phyloP scores from a whole-genome alignment of 2,888 invertebrate genomes.

The Torymus auratus region DNA sequence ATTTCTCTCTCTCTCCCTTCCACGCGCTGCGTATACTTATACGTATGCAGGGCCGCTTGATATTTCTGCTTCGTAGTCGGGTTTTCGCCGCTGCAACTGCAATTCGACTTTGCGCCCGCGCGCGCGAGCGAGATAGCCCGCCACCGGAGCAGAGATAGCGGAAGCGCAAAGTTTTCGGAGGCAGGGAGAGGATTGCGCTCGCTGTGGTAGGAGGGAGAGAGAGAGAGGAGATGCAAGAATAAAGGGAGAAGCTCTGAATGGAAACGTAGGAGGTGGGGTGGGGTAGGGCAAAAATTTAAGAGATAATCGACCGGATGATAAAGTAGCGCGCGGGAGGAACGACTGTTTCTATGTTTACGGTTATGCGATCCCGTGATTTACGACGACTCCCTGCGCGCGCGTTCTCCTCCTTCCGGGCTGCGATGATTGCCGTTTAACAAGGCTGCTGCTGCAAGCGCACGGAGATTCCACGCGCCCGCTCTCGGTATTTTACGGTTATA shows the following conservation, averaged over 20 bases:
- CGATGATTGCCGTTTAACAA: constrained; percentile 10
- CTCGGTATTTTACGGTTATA: too few species aligned
- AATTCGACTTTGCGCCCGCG: constrained; percentile 48
- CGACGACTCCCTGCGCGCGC: neutral
- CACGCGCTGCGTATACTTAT: constrained; percentile 32
- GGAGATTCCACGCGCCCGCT: too few species aligned
- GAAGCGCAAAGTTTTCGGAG: constrained; percentile 47
- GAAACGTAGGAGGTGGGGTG: neutral
- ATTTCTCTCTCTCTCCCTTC: constrained; percentile 53
- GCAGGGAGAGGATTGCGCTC: neutral
- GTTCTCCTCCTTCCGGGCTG: neutral
- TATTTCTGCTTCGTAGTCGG: constrained; percentile 57
- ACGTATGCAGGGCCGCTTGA: constrained; percentile 45
- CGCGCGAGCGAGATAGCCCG: neutral
- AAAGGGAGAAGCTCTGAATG: constrained; percentile 23
- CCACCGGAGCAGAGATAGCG: constrained; percentile 33
- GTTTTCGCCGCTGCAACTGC: constrained; percentile 53
- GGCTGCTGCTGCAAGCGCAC: neutral
- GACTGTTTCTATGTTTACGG: constrained; percentile 46
- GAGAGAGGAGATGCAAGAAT: constrained; percentile 1
- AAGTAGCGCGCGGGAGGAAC: constrained; percentile 18
- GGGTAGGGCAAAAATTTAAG: constrained; percentile 44
- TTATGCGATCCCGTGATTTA: constrained; percentile 38
- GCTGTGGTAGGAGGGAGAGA: neutral
- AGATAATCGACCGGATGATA: constrained; percentile 48